These are phyloP conservation scores for Dromococcyx pavoninus DNA, from an alignment of 2,797 vertebrate species.

Conservation along the genomic window DNA sequence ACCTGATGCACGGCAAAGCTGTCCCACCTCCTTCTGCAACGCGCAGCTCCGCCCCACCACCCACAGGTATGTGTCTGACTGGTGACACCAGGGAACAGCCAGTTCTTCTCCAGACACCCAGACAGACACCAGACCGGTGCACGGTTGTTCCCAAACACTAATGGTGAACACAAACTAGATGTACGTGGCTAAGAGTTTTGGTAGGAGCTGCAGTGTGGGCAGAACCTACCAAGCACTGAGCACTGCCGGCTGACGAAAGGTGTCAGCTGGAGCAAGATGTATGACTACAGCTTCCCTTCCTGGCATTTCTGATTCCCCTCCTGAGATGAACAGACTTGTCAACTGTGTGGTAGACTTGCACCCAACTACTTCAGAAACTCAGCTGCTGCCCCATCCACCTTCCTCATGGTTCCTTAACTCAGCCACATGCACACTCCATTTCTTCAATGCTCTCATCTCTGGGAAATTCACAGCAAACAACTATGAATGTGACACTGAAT, in stretches of 20 bases:
- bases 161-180: not conserved
- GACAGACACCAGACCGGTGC: rapidly evolving
- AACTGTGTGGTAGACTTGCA: not conserved
- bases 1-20: not conserved
- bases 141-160: rapidly evolving
- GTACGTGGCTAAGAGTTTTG: not conserved
- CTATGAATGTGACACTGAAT: rapidly evolving
- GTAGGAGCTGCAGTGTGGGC: not conserved
- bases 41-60: not conserved
- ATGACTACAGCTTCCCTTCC: rapidly evolving
- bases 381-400: not conserved
- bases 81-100: not conserved
- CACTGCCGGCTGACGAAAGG: rapidly evolving
- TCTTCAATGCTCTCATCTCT: not conserved
- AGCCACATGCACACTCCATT: rapidly evolving
- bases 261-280: rapidly evolving
- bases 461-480: not conserved
- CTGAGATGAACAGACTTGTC: not conserved
- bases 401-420: not conserved
- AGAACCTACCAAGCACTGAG: not conserved
- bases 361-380: rapidly evolving
- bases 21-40: not conserved
- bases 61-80: not conserved
- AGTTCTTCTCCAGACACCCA: rapidly evolving
- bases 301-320: not conserved